Base-by-base conservation (phyloP, 2,888 invertebrate genomes). In the Pheosia tremula region DNA sequence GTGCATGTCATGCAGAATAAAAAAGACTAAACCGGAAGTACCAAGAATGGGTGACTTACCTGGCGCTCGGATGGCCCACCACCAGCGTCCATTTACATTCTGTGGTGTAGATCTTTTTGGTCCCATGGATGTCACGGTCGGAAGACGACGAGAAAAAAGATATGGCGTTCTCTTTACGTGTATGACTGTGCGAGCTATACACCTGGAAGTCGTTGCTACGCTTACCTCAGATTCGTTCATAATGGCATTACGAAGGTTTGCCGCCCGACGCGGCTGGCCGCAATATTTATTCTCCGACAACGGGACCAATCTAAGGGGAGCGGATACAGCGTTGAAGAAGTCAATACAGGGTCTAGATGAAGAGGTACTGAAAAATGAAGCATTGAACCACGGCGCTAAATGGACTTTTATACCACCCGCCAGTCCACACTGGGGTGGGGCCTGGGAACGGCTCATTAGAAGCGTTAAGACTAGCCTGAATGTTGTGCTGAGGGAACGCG, bases 211-310 rank as follows among this genome's bases (percentile, higher is more conserved):
- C n/a, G n/a, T n/a, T n/a, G n/a, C n/a, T n/a, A n/a, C n/a, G n/a
- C 64, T 73, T 0, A 72, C 66, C 0, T 58, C 74, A 0, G 74
- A 75, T 43, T 60, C 73, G 0, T 11, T 69, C 3, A 68, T 78
- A 0, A 72, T 75, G 72, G 74, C 74, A 0, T 57, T 78, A 7
- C 59, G 72, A 0, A 37, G 77, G 3, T 74, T 74, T 73, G 67
- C 70, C 0, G 63, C 73, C 0, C 59, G 75, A 9, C 54, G 54
- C 11, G 54, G 54, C 36, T 37, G 36, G 54, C 54, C 54, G 3
- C 54, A 54, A 9, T n/a, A 37, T 37, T 4, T 54, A 6, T 37
- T 10, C 9, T 54, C 54, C 24, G 54, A 54, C 8, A 54, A 54
- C 38, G 54, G 54, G 4, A 54, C 37, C 6, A 54, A 54, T 24